Evolutionary conservation across 1,140 invertebrate genomes (phyloP).

Genomic region (Drosophila teissieri): DNA sequence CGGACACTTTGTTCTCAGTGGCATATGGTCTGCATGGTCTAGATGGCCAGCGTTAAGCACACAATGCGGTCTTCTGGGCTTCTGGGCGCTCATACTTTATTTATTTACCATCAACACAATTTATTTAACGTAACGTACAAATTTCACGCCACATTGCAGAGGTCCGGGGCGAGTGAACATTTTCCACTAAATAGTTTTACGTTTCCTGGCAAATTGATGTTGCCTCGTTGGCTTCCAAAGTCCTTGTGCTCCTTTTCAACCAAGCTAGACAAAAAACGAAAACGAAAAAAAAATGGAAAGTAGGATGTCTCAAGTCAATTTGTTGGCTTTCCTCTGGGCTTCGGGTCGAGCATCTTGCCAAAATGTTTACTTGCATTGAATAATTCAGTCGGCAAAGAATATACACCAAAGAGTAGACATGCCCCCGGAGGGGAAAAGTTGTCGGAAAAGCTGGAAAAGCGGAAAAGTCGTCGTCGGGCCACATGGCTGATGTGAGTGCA

Average conservation of each 20-base stretch:
- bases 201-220: conserved; percentile 64
- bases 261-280: not conserved
- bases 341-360: conserved; percentile 34
- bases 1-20: conserved; percentile 10
- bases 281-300: not conserved
- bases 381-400: conserved; percentile 46
- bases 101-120: conserved; percentile 60
- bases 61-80: conserved; percentile 37
- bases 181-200: conserved; percentile 78
- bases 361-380: conserved; percentile 68
- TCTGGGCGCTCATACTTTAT: conserved; percentile 51
- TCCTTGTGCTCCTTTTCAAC: not conserved
- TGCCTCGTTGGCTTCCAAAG: conserved; percentile 5
- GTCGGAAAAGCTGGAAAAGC: conserved; percentile 13
- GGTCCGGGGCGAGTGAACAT: conserved; percentile 31
- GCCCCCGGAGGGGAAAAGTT: conserved; percentile 2
- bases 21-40: conserved; percentile 8
- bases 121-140: conserved; percentile 54
- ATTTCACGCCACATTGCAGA: conserved; percentile 47
- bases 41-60: conserved; percentile 36
- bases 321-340: conserved; percentile 50
- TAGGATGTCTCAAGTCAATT: conserved; percentile 69
- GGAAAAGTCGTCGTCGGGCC: conserved; percentile 6
- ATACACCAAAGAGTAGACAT: conserved; percentile 24
- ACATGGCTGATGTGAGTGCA: conserved; percentile 43